Conservation (phyloP, 2,888 invertebrate species). For the Conops quadrifasciatus region DNA sequence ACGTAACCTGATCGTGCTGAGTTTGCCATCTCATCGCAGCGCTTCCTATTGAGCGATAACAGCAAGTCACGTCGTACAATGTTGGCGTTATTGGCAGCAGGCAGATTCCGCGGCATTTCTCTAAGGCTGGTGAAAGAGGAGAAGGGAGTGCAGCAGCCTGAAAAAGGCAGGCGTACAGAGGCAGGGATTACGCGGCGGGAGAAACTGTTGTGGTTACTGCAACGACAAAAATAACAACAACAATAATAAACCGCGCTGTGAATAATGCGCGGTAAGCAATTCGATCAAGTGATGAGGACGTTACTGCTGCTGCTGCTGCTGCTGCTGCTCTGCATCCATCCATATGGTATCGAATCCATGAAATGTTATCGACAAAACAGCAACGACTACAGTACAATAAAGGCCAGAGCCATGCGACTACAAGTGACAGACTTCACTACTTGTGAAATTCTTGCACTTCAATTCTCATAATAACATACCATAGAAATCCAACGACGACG, state of each 20-base stretch:
- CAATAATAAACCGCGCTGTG: slow-evolving; percentile 23
- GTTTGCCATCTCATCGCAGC: slow-evolving; percentile 40
- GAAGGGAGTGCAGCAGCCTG: too few species aligned
- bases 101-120: background rate
- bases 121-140: background rate
- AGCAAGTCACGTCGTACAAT: slow-evolving; percentile 4
- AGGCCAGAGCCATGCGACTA: background rate
- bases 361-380: background rate
- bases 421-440: too few species aligned
- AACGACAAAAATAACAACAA: slow-evolving; percentile 25
- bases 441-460: too few species aligned
- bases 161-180: too few species aligned
- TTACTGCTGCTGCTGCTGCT: background rate
- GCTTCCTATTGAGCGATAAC: background rate
- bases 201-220: background rate
- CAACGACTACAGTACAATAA: slow-evolving; percentile 16
- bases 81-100: background rate
- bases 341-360: background rate
- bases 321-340: background rate
- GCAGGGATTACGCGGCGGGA: too few species aligned
- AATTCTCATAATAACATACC: too few species aligned
- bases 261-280: slow-evolving; percentile 40
- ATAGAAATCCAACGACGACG: too few species aligned
- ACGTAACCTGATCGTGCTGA: slow-evolving; percentile 45
- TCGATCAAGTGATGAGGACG: background rate